Base-by-base conservation (phyloP, 2,888 invertebrate genomes). In the Nephrocerus scutellatus region DNA sequence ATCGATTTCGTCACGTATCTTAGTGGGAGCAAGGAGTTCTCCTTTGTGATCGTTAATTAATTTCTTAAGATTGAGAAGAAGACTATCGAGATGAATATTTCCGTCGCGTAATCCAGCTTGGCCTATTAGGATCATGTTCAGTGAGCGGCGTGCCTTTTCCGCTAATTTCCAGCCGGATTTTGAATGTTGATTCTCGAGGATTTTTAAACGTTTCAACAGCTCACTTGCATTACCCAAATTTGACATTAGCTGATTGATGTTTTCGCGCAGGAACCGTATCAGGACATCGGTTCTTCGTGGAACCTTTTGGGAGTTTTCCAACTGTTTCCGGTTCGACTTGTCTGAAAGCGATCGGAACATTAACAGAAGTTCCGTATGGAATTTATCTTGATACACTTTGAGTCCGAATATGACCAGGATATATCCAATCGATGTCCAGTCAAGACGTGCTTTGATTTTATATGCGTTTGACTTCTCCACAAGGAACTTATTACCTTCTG, bases 101-200 rank as follows among this genome's bases (percentile, higher is more conserved):
- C 78, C 78, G 39, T 72, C 70, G 4, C 66, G 66, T 15, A 78
- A 68, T 1, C 77, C 77, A 0, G 74, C 74, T 57, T 77, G 76
- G 0, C 78, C 78, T 6, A 78, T 57, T 6, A 78, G 60, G 21
- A 77, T 70, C 70, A 74, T 76, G 51, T 78, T 78, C 2, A 78
- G 58, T 31, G 66, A 67, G 36, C 66, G 73, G 4, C 73, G 56
- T 52, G 69, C 63, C 30, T 60, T 60, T 39, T 74, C 74, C 3
- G 75, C 73, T 43, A 63, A 51, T 32, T 65, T 68, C 34, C 36
- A 55, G 50, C 63, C 26, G 59, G 64, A 52, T 60, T 72, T 67
- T 19, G 70, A 62, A 40, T 73, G 72, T 43, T 64, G 61, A 19
- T 62, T 67, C 49, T 74, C 72, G 16, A 71, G 57, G 42, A 55